Percentiles rank a stretch among this genome's conserved stretches.
Evolutionary conservation across 2,797 vertebrate genomes (phyloP).

Genomic region (Silurus aristotelis): DNA sequence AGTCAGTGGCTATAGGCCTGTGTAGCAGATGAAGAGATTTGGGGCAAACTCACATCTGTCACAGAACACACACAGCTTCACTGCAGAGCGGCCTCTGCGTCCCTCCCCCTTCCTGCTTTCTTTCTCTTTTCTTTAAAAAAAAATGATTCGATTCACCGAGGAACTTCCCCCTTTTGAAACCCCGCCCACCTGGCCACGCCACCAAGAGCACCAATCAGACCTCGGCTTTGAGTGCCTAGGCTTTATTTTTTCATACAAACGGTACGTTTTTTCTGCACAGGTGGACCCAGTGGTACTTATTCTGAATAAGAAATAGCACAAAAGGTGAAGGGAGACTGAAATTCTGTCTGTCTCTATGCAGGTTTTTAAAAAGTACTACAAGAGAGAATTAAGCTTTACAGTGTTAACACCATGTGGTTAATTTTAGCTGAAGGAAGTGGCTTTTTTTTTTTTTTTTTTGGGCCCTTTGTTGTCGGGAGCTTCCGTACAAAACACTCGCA

Average conservation of each 20-base stretch:
- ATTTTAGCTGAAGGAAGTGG: constrained; percentile 51
- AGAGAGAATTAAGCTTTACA: constrained; percentile 21
- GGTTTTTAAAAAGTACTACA: constrained; percentile 1
- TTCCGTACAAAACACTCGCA: constrained; percentile 30
- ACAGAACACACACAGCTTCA: constrained; percentile 76
- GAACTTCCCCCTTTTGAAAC: constrained; percentile 24
- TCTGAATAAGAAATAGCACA: not conserved
- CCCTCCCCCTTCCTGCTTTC: constrained; percentile 43
- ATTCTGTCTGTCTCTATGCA: not conserved
- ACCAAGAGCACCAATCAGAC: constrained; percentile 59
- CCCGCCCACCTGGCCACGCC: constrained; percentile 39
- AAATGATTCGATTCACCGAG: constrained; percentile 43
- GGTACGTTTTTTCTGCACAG: constrained; percentile 61
- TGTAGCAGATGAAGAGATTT: constrained; percentile 88
- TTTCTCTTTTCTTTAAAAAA: not conserved
- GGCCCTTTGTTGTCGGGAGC: constrained; percentile 20
- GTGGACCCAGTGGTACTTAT: constrained; percentile 37
- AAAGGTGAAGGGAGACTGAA: not conserved
- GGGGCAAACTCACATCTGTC: constrained; percentile 85
- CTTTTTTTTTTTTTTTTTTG: not conserved
- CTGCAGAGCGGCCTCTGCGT: constrained; percentile 64
- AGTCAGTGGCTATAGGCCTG: constrained; percentile 88
- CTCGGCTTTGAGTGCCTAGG: constrained; percentile 51
- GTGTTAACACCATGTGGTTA: constrained; percentile 18
- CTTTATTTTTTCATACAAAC: constrained; percentile 54